Evolutionary conservation across 2,888 invertebrate genomes (phyloP).

Genomic region (Calliopum simillimum): DNA sequence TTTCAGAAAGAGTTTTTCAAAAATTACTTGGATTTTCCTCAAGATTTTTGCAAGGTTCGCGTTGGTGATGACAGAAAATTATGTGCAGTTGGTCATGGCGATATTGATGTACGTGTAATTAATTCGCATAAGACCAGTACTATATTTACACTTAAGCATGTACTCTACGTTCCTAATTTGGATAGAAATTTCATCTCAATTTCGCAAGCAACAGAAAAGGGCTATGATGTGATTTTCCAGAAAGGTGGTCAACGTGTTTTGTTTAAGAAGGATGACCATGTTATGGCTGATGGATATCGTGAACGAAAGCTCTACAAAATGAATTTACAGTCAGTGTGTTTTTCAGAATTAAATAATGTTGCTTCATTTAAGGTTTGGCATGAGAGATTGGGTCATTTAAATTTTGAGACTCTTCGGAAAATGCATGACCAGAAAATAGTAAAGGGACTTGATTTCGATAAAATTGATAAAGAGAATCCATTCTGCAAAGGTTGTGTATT

Average conservation of each 20-base stretch:
- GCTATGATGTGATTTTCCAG: conserved; percentile 39
- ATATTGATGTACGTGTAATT: conserved; percentile 42
- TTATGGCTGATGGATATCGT: conserved; percentile 39
- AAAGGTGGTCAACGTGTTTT: conserved; percentile 37
- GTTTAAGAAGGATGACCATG: conserved; percentile 36
- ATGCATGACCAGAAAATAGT: conserved; percentile 35
- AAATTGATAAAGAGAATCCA: conserved; percentile 9
- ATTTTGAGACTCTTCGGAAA: conserved; percentile 32
- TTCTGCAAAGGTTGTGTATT: conserved; percentile 33
- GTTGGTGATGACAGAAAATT: conserved; percentile 46
- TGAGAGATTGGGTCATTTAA: conserved; percentile 39
- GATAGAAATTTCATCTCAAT: conserved; percentile 40
- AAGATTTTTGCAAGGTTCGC: conserved; percentile 27
- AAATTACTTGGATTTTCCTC: conserved; percentile 1
- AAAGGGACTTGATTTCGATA: conserved; percentile 25
- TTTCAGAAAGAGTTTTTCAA: conserved; percentile 40
- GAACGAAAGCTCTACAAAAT: conserved; percentile 41
- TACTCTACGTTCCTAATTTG: too few relatives aligned
- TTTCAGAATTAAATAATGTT: conserved; percentile 31
- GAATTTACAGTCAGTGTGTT: conserved; percentile 35
- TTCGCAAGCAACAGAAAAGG: conserved; percentile 36
- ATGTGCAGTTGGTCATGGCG: conserved; percentile 38
- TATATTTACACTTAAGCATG: conserved; percentile 39
- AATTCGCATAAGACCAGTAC: conserved; percentile 21
- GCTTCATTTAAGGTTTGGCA: conserved; percentile 34